Percentiles rank a stretch among this genome's conserved stretches.
Conservation (phyloP, 2,888 invertebrate genomes). For the Axea sp. region DNA sequence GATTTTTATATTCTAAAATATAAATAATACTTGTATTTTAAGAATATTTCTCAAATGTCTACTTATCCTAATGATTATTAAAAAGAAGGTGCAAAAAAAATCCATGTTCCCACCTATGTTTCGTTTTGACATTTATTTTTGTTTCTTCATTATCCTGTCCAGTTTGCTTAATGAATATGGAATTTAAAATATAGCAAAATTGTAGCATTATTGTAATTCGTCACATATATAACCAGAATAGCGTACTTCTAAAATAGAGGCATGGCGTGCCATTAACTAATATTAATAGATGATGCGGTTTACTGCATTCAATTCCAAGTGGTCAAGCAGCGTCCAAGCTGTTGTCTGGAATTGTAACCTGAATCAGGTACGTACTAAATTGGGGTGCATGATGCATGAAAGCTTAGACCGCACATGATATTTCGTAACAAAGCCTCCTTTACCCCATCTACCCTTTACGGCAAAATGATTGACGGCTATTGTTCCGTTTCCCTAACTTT, state of each 20-base stretch:
- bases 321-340: conserved; percentile 57
- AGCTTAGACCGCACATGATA: conserved; percentile 62
- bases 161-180: too few relatives aligned
- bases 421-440: conserved; percentile 66
- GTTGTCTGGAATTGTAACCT: conserved; percentile 51
- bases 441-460: conserved; percentile 61
- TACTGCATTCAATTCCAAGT: conserved; percentile 50
- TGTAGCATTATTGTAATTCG: conserved; percentile 8
- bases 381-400: conserved; percentile 57
- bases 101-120: too few relatives aligned
- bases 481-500: conserved; percentile 61
- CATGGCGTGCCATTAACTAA: conserved; percentile 36
- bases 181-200: background rate
- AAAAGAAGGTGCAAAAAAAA: too few relatives aligned
- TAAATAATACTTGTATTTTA: too few relatives aligned
- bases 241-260: conserved; percentile 20
- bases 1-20: too few relatives aligned
- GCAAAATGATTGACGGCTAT: conserved; percentile 68
- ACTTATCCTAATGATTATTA: too few relatives aligned
- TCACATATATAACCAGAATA: conserved; percentile 13
- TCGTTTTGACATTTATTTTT: too few relatives aligned
- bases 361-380: conserved; percentile 53
- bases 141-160: too few relatives aligned
- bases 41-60: too few relatives aligned
- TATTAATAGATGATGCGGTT: conserved; percentile 52